Base-by-base conservation (phyloP, 2,888 invertebrate species). In the Stegophylla sp. region DNA sequence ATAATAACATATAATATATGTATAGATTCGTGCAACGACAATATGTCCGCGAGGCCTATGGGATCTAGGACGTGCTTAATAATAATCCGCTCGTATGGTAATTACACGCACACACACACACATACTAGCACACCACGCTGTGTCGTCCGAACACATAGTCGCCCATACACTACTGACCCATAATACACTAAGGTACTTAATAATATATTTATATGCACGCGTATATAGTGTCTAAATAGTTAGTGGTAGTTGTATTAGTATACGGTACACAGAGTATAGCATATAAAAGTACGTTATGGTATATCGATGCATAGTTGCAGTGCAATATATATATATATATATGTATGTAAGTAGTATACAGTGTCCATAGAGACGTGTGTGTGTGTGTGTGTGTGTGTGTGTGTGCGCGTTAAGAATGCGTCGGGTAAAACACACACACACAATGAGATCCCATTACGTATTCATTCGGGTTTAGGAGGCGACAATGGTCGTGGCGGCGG, bases 21-120 rank as follows among this genome's bases (percentile, higher is more conserved):
- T 12, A 23, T 20, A 23, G n/a, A 0, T 9, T 28, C 63, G 20
- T 63, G 41, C 41, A 74, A 74, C 48, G 74, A 75, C 75, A 41
- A 75, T 64, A 26, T 64, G 75, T 79, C 51, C 59, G 45, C 79
- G 59, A 69, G 67, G 71, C 23, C 69, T 71, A 71, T 79, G 79
- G 79, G 79, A 79, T 79, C 79, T 79, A 79, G 79, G 79, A 69
- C 79, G 79, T 61, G 71, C 61, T 79, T 61, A 71, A 79, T 71
- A 71, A 79, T 71, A 71, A 79, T 79, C 77, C 67, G 17, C 34
- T 67, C 59, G 48, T 79, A 79, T 61, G 69, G 69, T 79, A 79
- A 77, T 77, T 77, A 69, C 76, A 26, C 26, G 2, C 45, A 61
- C 28, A 61, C 61, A 23, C 73, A 43, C 10, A 9, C 26, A 26